phyloP scores from a whole-genome alignment of 53 echinoderm and acorn worm species.

The Hippasteria phrygiana region DNA sequence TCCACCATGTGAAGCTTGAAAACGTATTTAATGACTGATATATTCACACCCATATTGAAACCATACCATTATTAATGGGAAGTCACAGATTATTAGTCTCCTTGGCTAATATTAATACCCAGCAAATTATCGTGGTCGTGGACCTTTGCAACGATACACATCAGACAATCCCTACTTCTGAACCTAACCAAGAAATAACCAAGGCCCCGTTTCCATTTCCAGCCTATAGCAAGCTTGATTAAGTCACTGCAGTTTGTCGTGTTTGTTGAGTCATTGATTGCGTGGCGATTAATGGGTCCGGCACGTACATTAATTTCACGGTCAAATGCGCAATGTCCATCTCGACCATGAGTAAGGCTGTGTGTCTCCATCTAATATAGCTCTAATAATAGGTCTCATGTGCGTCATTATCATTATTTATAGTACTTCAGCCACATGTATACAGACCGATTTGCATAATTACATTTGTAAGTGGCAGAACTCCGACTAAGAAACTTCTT shows the following conservation, averaged over 20 bases:
- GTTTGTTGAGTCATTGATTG: slow-evolving; percentile 33
- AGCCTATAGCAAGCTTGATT: slow-evolving; percentile 9
- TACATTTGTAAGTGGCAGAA: no score
- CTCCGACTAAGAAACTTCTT: no score
- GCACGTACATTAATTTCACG: slow-evolving; percentile 37
- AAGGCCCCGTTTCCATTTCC: not conserved
- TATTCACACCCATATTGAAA: no score
- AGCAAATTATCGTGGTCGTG: no score
- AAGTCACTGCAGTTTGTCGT: slow-evolving; percentile 6
- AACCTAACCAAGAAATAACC: not conserved
- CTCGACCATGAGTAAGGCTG: not conserved
- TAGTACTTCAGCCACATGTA: not conserved
- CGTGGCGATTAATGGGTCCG: not conserved
- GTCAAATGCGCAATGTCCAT: not conserved
- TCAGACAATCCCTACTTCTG: not conserved
- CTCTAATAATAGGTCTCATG: slow-evolving; percentile 5
- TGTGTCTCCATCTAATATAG: not conserved
- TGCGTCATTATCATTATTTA: not conserved
- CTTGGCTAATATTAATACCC: no score
- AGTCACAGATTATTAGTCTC: no score
- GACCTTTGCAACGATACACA: not conserved
- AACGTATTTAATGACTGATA: no score
- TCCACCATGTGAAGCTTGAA: no score
- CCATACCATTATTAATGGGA: no score
- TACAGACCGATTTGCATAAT: not conserved